Evolutionary conservation across 2,797 vertebrate species (phyloP).

Genomic region (Tokudaia tokunoshimensis): DNA sequence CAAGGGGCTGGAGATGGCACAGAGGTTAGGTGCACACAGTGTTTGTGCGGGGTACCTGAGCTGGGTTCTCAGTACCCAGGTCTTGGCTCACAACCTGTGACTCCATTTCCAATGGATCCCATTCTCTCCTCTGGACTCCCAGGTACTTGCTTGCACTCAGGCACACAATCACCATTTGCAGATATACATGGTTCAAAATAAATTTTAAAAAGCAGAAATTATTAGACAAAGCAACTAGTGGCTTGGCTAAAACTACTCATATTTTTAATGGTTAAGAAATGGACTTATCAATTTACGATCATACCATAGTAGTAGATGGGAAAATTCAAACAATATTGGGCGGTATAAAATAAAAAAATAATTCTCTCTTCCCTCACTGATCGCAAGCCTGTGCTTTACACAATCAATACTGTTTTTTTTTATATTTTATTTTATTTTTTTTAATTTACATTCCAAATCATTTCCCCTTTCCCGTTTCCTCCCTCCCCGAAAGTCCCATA

Average conservation of each 20-base stretch:
- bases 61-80: neutral
- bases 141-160: neutral
- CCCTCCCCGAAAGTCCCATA: too few relatives aligned
- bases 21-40: neutral
- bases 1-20: neutral
- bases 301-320: neutral
- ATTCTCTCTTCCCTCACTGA: neutral
- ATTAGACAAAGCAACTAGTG: neutral
- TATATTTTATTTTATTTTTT: too few relatives aligned
- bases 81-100: neutral
- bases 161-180: neutral
- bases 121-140: neutral
- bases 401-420: neutral
- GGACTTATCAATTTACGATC: neutral
- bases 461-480: too few relatives aligned
- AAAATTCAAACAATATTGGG: neutral
- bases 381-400: neutral
- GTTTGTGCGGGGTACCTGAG: neutral
- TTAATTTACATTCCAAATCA: too few relatives aligned
- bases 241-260: neutral
- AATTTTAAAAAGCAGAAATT: neutral
- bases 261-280: constrained; percentile 17
- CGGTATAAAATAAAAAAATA: neutral
- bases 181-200: neutral
- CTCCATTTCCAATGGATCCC: neutral